Evolutionary conservation across 2,888 invertebrate genomes (phyloP), one percentile per base, ranked within the genome.

Genomic region (Phrixothrix hirtus): DNA sequence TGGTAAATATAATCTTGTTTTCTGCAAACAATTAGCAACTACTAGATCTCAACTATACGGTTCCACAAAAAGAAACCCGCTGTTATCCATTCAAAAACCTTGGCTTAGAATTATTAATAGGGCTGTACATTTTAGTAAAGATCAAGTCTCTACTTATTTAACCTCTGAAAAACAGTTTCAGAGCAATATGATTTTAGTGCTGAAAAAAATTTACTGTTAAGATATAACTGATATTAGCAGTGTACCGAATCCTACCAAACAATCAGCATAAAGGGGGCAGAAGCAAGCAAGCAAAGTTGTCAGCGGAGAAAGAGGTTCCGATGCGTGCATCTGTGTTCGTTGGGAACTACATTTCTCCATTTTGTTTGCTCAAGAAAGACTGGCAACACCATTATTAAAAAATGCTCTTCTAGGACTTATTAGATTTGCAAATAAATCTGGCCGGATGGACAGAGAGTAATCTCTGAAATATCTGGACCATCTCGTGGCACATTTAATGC

Each of bases 161-260:
- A 61, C 17, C 64, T 64, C 43, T 51, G 61, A 14, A 48, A 59
- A 53, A 37, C 42, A 17, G 53, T 60, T 4, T 46, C 55, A n/a
- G 42, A 45, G 16, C 47, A 58, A 25, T 36, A 61, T 13, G 53
- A 59, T 21, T 54, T 49, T 39, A 37, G 44, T 1, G 49, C 59
- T 25, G 42, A n/a, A 60, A 3, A 30, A 49, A 7, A 70, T 71
- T 25, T 72, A 58, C 44, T 72, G 73, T 49, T 31, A 66, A 12
- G 70, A 72, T 57, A 70, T 73, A 59, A 70, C 68, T 25, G 69
- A 64, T 1, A 44, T 70, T 3, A 67, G 69, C 13, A 75, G 70
- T 1, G 71, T 74, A 0, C 67, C 68, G 21, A 62, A 61, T 35
- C 67, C 71, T 4, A 44, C 58, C n/a, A 68, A 66, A 55, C 59